Conservation (phyloP, 2,797 vertebrate genomes). For the Acropternis orthonyx region DNA sequence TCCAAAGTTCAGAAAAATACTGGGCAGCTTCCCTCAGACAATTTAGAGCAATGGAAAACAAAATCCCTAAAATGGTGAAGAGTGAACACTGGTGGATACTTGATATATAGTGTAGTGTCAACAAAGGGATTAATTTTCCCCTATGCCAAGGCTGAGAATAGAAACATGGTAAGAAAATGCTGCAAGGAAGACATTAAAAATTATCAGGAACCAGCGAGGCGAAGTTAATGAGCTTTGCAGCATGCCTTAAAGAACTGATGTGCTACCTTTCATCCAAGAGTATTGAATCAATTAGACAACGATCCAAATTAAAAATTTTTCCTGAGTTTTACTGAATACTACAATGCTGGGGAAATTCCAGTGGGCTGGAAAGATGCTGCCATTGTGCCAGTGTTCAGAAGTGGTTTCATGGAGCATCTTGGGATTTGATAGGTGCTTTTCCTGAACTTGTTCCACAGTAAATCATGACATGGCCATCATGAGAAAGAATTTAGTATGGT, state of each 20-base stretch:
- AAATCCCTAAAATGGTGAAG: not conserved
- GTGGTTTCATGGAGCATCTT: not conserved
- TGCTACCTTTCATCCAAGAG: not conserved
- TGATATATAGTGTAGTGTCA: not conserved
- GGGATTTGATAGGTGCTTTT: not conserved
- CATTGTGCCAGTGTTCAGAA: not conserved
- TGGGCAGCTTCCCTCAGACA: not conserved
- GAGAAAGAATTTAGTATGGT: not conserved
- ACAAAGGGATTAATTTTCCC: not conserved
- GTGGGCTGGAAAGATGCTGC: not conserved
- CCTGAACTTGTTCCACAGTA: not conserved
- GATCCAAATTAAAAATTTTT: not conserved
- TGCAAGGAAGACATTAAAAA: not conserved
- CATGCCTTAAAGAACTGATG: not conserved
- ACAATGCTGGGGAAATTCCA: not conserved
- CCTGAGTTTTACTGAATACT: not conserved
- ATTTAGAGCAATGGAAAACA: not conserved
- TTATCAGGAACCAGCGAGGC: not conserved
- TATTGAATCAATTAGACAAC: not conserved
- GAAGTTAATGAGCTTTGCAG: not conserved
- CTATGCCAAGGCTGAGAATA: not conserved
- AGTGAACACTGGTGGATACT: not conserved
- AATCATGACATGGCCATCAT: not conserved
- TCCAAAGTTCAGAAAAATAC: conserved; percentile 16
- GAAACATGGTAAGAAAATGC: not conserved